Evolutionary conservation across 1,140 invertebrate genomes (phyloP), one percentile per base, ranked within the genome.

Genomic region (Berghia stephanieae): DNA sequence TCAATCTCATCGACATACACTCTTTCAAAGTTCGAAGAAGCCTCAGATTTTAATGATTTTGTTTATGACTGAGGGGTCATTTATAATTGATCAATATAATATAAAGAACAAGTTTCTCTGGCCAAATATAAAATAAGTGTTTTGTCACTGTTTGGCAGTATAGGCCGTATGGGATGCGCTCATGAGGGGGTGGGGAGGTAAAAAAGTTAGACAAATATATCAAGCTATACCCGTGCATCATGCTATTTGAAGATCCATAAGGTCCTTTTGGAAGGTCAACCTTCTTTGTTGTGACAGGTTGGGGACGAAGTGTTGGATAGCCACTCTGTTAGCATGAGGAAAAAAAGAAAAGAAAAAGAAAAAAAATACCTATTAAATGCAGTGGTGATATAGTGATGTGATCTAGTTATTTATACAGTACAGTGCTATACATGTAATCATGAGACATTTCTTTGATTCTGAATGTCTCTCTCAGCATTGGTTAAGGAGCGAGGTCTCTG

Each of bases 241-340:
- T 84, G 4, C 79, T 43, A 76, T 86, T 81, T 78, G 83, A 80
- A 24, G 81, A 79, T 42, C 82, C 82, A 81, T 86, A 83, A 16
- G 79, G 80, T 18, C 83, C 83, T n/a, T 73, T 68, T 52, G 83
- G 81, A 21, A 83, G 42, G 4, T 81, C 70, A 16, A 85, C 66
- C 27, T 57, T 78, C 43, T 84, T 82, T n/a, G 57, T 74, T n/a
- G 80, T 79, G 42, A 60, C 69, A 42, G 78, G 67, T 24, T 83
- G 77, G 13, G 81, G 83, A 34, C 80, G 79, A 21, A 85, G 46
- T 13, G 79, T 67, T 66, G 84, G 84, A 66, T 83, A 82, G 27
- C 79, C 79, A 75, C 72, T 75, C 72, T 75, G 42, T 2, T 40
- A n/a, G n/a, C 21, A 57, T 24, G 31, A 31, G 27, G 8, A 10